Base-by-base conservation (phyloP, 2,888 invertebrate genomes). In the Coleophora deauratella region DNA sequence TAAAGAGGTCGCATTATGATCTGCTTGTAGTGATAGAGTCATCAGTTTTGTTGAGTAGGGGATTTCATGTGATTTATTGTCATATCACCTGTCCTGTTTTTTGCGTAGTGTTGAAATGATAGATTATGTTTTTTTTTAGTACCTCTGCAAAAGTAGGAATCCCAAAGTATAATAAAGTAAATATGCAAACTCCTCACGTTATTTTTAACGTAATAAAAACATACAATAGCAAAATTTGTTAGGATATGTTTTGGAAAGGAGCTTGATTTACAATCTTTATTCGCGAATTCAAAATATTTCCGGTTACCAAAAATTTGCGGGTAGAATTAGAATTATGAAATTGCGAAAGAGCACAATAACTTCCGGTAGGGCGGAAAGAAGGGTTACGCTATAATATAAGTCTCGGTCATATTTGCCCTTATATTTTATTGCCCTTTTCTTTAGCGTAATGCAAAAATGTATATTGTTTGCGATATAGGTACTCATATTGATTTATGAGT, bases 1-100 rank as follows among this genome's bases (percentile, higher is more conserved):
- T 71, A 78, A 67, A 71, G 70, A 75, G 77, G 75, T 76, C 66
- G 66, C 66, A 72, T 75, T 72, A 69, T 21, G 21, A 21, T 21
- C 21, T 21, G 6, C 21, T 21, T 62, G 65, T 61, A 47, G 46
- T 73, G 74, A 78, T 75, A 69, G 70, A 71, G 64, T 70, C 66
- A 64, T 72, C 61, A 62, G 53, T 62, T 60, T 55, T 54, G 34
- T 15, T 35, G 39, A 27, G 15, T 27, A 42, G 52, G 49, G 21
- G 52, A 50, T 53, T 43, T 50, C 35, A 21, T 21, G 32, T 61
- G 61, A 62, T 58, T 44, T 58, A 21, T 21, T 21, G 3, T 21
- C 6, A 61, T 62, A 52, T 35, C 38, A 12, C 43, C 14, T 37
- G 37, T 45, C 40, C 21, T 45, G 14, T 41, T 11, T 31, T 30